These are phyloP conservation scores for Horisme vitalbata DNA, from an alignment of 2,888 invertebrate species.

Conservation along the genomic window DNA sequence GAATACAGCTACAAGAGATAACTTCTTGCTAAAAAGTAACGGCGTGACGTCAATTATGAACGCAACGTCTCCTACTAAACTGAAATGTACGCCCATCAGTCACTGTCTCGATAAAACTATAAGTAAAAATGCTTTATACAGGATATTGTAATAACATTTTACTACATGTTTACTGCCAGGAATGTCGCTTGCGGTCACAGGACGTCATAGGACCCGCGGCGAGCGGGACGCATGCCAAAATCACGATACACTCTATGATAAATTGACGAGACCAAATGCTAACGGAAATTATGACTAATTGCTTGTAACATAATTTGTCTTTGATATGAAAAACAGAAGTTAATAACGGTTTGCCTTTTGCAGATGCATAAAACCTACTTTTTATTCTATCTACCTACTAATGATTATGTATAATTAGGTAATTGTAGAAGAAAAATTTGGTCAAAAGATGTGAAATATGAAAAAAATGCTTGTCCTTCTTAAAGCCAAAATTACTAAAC, in stretches of 20 bases:
- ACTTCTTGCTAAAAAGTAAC: no score
- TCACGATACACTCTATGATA: slow-evolving; percentile 2
- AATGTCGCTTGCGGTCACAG: slow-evolving; percentile 12
- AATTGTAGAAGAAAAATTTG: no score
- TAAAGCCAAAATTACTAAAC: no score
- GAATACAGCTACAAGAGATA: no score
- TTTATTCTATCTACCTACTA: no score
- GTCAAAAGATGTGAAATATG: no score
- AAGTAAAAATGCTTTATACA: slow-evolving; percentile 11
- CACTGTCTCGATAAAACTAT: slow-evolving; percentile 9
- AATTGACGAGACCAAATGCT: slow-evolving; percentile 6
- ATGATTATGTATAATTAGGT: no score
- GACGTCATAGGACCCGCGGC: slow-evolving; percentile 2
- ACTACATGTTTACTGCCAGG: slow-evolving; percentile 17
- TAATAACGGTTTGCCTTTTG: no score
- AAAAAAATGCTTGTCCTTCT: no score
- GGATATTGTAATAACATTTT: slow-evolving; percentile 23
- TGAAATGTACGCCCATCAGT: slow-evolving; percentile 5
- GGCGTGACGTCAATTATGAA: slow-evolving; percentile 7
- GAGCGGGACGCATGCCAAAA: slow-evolving; percentile 20
- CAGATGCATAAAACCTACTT: no score
- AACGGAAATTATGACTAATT: slow-evolving; percentile 17
- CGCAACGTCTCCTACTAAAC: not conserved
- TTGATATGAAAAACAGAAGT: no score
- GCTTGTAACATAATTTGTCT: slow-evolving; percentile 3